Base-by-base conservation (phyloP, 2,113 vertebrate genomes). In the Calidris pugnax region DNA sequence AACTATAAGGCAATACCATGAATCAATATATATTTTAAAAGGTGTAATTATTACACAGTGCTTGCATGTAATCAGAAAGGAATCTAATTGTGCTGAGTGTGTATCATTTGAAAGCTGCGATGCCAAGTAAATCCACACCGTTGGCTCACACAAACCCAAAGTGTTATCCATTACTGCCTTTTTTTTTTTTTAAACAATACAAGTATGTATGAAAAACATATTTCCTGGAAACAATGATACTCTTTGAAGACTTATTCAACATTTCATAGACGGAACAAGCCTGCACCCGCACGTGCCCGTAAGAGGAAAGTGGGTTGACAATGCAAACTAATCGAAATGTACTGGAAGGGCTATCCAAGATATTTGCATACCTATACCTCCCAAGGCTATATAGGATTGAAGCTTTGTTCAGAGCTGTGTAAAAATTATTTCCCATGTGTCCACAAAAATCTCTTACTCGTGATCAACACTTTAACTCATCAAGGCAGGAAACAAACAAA, bases 171-270 rank as follows among this genome's bases (percentile, higher is more conserved):
- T 94, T 87, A 77, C 89, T 74, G 75, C 45, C 43, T 71, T 17
- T 53, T 76, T 66, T 82, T 76, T 84, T 89, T 84, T 62, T 62
- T 48, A 39, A 39, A 51, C 90, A 89, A 75, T 80, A 79, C 80
- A 91, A 75, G 75, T 32, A 95, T 64, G 91, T 87, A 95, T 9
- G 62, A 95, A 95, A 97, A 97, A 95, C 86, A 50, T 51, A 59
- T 94, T 97, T 88, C 79, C 89, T 94, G 91, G 89, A 95, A 94
- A 93, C 81, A 95, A 63, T 86, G 62, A 77, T 71, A 73, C 79
- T 87, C 94, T 97, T 95, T 93, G 93, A 95, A 97, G 85, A 96
- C 48, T 94, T 55, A 81, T 77, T 94, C 96, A 95, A 93, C 90
- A 91, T 93, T 94, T 94, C 94, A 95, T 55, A 94, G 96, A 97